phyloP scores from a whole-genome alignment of 2,888 invertebrate species.

The Eupithecia inturbata region DNA sequence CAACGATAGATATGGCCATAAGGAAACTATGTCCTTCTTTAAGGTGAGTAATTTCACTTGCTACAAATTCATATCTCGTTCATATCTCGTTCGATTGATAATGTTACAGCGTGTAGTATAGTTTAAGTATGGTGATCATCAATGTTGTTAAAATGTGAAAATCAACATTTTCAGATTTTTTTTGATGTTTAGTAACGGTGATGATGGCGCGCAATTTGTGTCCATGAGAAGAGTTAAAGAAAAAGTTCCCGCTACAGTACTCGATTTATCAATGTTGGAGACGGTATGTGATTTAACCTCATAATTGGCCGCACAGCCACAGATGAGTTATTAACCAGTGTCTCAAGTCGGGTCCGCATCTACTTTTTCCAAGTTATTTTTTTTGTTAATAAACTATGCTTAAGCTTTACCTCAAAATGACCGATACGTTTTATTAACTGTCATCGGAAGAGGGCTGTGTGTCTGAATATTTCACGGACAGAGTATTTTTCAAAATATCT shows the following conservation, averaged over 20 bases:
- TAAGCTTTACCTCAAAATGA: too few relatives aligned
- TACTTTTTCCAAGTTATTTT: background rate
- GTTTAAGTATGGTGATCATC: too few relatives aligned
- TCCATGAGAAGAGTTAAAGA: conserved; percentile 23
- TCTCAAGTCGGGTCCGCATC: background rate
- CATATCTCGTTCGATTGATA: background rate
- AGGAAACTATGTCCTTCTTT: conserved; percentile 28
- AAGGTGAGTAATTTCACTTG: conserved; percentile 21
- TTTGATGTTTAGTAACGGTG: conserved; percentile 26
- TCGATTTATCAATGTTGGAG: conserved; percentile 32
- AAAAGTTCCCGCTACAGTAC: conserved; percentile 26
- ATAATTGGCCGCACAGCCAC: too few relatives aligned
- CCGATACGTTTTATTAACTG: too few relatives aligned
- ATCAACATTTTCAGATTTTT: conserved; percentile 18
- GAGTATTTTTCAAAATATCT: too few relatives aligned
- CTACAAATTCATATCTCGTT: background rate
- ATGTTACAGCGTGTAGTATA: background rate
- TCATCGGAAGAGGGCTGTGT: too few relatives aligned
- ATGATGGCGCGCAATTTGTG: conserved; percentile 18
- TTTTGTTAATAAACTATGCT: background rate
- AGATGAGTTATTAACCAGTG: too few relatives aligned
- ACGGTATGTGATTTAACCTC: conserved; percentile 12
- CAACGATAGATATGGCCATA: conserved; percentile 23
- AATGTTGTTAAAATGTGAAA: background rate
- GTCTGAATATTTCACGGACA: too few relatives aligned